A percentile compares a stretch with the other conserved stretches of the same genome.
Conservation (phyloP, 1,140 invertebrate species). For the Triops longicaudatus region DNA sequence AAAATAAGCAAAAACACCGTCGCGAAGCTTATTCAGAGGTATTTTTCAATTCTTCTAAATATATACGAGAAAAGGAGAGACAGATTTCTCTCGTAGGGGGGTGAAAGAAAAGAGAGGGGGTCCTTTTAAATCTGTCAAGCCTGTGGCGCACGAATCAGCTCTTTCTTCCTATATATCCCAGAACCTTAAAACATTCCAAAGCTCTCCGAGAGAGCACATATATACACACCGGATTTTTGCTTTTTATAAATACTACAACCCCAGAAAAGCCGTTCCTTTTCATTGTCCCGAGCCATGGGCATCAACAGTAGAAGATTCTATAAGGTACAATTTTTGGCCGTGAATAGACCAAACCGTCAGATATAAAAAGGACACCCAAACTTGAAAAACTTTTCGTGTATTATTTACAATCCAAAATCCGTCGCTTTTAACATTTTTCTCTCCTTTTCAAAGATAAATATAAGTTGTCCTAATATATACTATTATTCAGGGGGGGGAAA, state of each 20-base stretch:
- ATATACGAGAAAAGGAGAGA: conserved; percentile 8
- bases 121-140: conserved; percentile 12
- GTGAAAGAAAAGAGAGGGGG: conserved; percentile 8
- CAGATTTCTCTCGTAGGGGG: background rate
- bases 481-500: background rate
- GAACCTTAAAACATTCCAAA: background rate
- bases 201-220: background rate
- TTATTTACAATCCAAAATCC: background rate
- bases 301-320: conserved; percentile 2
- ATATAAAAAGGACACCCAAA: background rate
- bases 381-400: background rate
- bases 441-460: conserved; percentile 4
- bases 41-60: background rate
- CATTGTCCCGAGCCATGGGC: conserved; percentile 9
- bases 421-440: background rate
- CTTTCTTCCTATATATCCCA: too few relatives aligned
- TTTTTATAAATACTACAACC: background rate
- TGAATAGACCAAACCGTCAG: background rate
- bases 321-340: background rate
- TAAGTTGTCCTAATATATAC: conserved; percentile 2
- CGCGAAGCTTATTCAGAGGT: background rate
- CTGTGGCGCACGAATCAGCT: background rate
- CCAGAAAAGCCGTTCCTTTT: background rate
- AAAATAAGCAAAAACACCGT: conserved; percentile 11
- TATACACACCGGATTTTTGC: background rate